Conservation (phyloP, 2,888 invertebrate species). For the Caenorhabditis parvicauda region DNA sequence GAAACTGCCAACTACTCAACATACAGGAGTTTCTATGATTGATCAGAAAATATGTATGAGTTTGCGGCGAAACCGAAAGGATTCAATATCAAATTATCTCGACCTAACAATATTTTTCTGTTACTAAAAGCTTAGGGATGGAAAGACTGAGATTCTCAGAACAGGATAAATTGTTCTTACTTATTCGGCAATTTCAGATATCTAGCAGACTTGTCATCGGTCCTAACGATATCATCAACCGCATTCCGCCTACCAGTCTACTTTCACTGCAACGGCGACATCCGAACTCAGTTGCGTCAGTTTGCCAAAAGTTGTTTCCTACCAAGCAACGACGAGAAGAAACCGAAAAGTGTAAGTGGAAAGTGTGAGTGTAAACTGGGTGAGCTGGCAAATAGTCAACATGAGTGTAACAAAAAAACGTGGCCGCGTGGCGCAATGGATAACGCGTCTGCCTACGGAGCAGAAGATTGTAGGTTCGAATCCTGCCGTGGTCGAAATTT, state of each 20-base stretch:
- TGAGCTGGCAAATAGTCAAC: too few species aligned
- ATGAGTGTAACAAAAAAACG: too few species aligned
- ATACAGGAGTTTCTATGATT: too few species aligned
- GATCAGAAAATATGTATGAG: too few species aligned
- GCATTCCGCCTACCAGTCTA: conserved; percentile 45
- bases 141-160: conserved; percentile 1
- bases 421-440: conserved; percentile 44
- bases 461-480: conserved; percentile 64
- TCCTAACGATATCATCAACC: conserved; percentile 42
- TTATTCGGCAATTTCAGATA: conserved; percentile 29
- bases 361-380: too few species aligned
- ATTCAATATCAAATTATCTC: too few species aligned
- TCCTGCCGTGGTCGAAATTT: conserved; percentile 14
- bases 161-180: not conserved
- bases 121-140: too few species aligned
- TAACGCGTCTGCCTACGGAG: conserved; percentile 63
- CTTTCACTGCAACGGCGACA: conserved; percentile 34
- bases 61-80: too few species aligned
- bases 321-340: conserved; percentile 16
- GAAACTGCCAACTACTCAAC: too few species aligned
- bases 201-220: conserved; percentile 41
- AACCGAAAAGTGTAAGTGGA: too few species aligned
- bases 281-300: conserved; percentile 27
- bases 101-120: too few species aligned
- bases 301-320: conserved; percentile 21